phyloP scores from a whole-genome alignment of 2,888 invertebrate genomes.

The Dryococelus australis region DNA sequence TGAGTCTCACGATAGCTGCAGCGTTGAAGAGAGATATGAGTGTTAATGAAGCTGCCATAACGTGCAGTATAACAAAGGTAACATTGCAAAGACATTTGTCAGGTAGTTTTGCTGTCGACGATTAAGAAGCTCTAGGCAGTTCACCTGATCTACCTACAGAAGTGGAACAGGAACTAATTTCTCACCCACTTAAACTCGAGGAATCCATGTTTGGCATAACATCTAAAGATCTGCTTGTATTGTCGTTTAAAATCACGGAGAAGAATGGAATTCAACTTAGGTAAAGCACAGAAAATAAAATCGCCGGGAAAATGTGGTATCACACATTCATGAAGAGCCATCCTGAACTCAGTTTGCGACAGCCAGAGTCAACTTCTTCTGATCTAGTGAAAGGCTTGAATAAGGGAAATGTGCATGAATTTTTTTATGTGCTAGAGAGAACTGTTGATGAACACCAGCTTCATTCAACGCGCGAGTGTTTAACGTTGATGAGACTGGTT shows the following conservation, averaged over 20 bases:
- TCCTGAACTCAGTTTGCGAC: too few species aligned
- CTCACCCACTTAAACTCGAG: constrained; percentile 32
- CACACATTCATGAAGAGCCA: constrained; percentile 26
- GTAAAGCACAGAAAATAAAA: constrained; percentile 40
- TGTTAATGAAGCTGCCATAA: constrained; percentile 22
- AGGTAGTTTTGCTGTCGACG: constrained; percentile 11
- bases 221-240: constrained; percentile 38
- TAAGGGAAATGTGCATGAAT: constrained; percentile 44
- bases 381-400: constrained; percentile 46
- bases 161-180: constrained; percentile 33
- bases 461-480: constrained; percentile 23
- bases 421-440: constrained; percentile 45
- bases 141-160: constrained; percentile 31
- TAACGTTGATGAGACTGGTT: constrained; percentile 33
- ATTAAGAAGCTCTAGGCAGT: constrained; percentile 23
- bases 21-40: neutral
- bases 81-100: constrained; percentile 19
- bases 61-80: neutral
- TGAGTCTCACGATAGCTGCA: constrained; percentile 5
- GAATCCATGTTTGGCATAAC: constrained; percentile 39
- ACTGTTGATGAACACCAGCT: constrained; percentile 34
- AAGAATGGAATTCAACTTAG: constrained; percentile 37
- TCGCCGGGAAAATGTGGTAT: constrained; percentile 42
- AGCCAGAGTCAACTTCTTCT: constrained; percentile 46
- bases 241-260: constrained; percentile 44